A percentile compares a stretch with the other conserved stretches of the same genome.
Conservation (phyloP, 2,888 invertebrate species). For the Apodemia mormo region DNA sequence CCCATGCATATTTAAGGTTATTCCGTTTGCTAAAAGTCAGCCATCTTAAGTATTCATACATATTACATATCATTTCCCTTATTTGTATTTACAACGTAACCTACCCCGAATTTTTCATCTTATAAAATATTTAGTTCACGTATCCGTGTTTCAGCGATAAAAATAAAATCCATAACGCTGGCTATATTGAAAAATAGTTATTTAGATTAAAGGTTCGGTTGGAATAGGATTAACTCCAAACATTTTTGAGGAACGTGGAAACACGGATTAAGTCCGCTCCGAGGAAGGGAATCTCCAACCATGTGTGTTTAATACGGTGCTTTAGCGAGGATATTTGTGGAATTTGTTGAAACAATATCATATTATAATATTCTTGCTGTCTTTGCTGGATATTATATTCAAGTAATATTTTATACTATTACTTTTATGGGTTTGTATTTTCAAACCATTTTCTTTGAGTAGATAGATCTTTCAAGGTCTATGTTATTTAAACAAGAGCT, state of each 20-base stretch:
- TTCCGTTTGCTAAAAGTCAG: not conserved
- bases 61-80: slow-evolving; percentile 41
- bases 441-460: too few species aligned
- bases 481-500: too few species aligned
- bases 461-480: too few species aligned
- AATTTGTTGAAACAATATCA: not conserved
- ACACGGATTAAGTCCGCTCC: not conserved
- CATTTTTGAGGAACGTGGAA: slow-evolving; percentile 10
- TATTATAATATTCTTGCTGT: not conserved
- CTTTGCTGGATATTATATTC: not conserved
- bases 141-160: slow-evolving; percentile 59
- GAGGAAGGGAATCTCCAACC: not conserved
- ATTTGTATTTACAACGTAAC: slow-evolving; percentile 52
- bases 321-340: not conserved
- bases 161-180: slow-evolving; percentile 64
- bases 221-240: slow-evolving; percentile 10
- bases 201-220: slow-evolving; percentile 35
- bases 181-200: slow-evolving; percentile 77
- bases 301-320: slow-evolving; percentile 4
- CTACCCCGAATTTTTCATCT: slow-evolving; percentile 35
- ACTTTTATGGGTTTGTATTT: too few species aligned
- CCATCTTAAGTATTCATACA: slow-evolving; percentile 21
- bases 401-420: not conserved
- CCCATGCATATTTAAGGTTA: not conserved
- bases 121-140: slow-evolving; percentile 66